phyloP scores from a whole-genome alignment of 2,888 invertebrate genomes.

The Phengaris arion region DNA sequence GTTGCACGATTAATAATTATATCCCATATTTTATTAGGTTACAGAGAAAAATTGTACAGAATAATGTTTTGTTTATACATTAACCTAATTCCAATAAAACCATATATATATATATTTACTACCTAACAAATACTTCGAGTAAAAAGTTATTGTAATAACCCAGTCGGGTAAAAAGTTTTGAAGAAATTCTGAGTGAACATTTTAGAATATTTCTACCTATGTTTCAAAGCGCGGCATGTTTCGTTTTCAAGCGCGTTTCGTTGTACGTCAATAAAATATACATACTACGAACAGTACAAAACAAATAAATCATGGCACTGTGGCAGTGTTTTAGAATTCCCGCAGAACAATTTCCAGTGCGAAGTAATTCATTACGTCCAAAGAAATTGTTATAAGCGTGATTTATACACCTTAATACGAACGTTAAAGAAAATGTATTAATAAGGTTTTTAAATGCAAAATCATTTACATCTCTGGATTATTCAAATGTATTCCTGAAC shows the following conservation, averaged over 20 bases:
- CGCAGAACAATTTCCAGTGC: constrained; percentile 5
- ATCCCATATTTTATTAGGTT: too few species aligned
- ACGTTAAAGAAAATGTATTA: constrained; percentile 51
- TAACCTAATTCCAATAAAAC: too few species aligned
- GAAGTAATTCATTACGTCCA: constrained; percentile 25
- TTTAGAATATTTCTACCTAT: background rate
- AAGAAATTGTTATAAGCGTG: constrained; percentile 21
- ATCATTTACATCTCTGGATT: constrained; percentile 74
- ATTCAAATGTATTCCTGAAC: constrained; percentile 76
- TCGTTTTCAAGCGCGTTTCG: background rate
- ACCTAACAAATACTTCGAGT: background rate
- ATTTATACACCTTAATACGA: constrained; percentile 25
- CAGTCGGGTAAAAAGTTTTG: too few species aligned
- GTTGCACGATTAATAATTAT: too few species aligned
- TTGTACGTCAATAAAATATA: constrained; percentile 21
- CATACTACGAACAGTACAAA: constrained; percentile 3
- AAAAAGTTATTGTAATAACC: background rate
- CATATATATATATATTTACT: background rate
- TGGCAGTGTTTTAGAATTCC: constrained; percentile 21
- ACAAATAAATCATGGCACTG: constrained; percentile 23
- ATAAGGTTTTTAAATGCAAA: constrained; percentile 72
- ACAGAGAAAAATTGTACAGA: too few species aligned
- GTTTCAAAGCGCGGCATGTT: constrained; percentile 2
- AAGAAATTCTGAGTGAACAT: too few species aligned
- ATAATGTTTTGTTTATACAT: too few species aligned